Conservation (phyloP, 2,888 invertebrate genomes). For the Phorcus lineatus region DNA sequence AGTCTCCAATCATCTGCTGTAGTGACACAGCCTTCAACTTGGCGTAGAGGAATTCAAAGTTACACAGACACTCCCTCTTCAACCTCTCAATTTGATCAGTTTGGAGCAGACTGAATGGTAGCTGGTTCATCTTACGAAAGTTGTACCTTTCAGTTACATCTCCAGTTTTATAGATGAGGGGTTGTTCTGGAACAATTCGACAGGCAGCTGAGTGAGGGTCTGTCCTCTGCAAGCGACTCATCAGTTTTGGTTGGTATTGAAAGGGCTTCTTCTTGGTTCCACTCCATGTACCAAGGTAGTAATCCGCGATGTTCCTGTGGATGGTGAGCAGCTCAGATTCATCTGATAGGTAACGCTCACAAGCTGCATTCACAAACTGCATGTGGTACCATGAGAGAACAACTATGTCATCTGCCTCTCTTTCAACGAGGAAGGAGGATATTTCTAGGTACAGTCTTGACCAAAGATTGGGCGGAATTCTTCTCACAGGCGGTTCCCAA, state of each 20-base stretch:
- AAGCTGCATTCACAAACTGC: conserved; percentile 59
- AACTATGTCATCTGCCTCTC: conserved; percentile 59
- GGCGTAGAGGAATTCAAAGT: conserved; percentile 96
- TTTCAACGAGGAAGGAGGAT: conserved; percentile 52
- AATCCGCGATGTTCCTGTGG: conserved; percentile 66
- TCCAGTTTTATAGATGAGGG: conserved; percentile 53
- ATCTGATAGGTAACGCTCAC: conserved; percentile 46
- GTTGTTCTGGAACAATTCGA: conserved; percentile 66
- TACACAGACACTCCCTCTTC: conserved; percentile 93
- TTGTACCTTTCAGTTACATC: conserved; percentile 58
- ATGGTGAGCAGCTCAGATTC: conserved; percentile 37
- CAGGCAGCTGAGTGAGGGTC: conserved; percentile 55
- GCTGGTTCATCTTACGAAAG: conserved; percentile 66
- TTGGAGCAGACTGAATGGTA: conserved; percentile 64
- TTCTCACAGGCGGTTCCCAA: conserved; percentile 62
- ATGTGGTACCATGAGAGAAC: conserved; percentile 66
- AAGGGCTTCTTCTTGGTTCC: conserved; percentile 65
- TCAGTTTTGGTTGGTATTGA: conserved; percentile 48
- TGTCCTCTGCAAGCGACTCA: conserved; percentile 47
- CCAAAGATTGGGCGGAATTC: conserved; percentile 65
- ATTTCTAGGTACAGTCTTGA: conserved; percentile 55
- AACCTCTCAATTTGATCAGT: conserved; percentile 84
- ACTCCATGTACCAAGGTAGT: conserved; percentile 69
- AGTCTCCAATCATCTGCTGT: conserved; percentile 95
- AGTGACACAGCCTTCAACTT: conserved; percentile 94